These are phyloP conservation scores for Tympanuchus pallidicinctus DNA, from an alignment of 2,113 vertebrate species.

Conservation along the genomic window DNA sequence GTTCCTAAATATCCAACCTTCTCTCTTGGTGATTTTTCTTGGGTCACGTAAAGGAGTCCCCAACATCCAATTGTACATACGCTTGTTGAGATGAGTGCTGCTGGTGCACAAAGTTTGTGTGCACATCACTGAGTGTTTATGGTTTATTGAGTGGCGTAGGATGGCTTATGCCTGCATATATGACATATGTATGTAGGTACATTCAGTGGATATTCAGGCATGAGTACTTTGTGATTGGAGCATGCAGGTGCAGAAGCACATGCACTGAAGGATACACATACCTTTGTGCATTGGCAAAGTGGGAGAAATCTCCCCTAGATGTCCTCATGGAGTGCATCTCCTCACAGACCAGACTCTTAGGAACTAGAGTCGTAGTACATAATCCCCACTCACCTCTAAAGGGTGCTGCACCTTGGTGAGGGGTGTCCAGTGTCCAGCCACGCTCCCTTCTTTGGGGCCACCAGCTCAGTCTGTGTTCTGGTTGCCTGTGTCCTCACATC, in stretches of 20 bases:
- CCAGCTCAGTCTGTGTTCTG: slow-evolving; percentile 6
- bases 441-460: neutral
- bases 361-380: neutral
- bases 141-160: neutral
- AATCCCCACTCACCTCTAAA: rapidly evolving
- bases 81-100: neutral
- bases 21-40: neutral
- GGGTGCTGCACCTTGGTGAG: rapidly evolving
- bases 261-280: neutral
- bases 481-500: neutral
- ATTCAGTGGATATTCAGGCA: neutral
- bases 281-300: neutral
- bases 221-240: neutral
- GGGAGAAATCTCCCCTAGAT: neutral
- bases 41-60: neutral
- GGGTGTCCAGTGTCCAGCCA: neutral
- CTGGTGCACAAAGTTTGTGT: neutral
- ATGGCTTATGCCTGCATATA: neutral
- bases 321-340: neutral
- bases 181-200: rapidly evolving
- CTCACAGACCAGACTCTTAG: neutral
- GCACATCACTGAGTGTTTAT: rapidly evolving
- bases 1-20: no score
- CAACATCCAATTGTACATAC: rapidly evolving
- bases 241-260: neutral